phyloP scores from a whole-genome alignment of 2,113 vertebrate species.

The Puntigrus tetrazona region DNA sequence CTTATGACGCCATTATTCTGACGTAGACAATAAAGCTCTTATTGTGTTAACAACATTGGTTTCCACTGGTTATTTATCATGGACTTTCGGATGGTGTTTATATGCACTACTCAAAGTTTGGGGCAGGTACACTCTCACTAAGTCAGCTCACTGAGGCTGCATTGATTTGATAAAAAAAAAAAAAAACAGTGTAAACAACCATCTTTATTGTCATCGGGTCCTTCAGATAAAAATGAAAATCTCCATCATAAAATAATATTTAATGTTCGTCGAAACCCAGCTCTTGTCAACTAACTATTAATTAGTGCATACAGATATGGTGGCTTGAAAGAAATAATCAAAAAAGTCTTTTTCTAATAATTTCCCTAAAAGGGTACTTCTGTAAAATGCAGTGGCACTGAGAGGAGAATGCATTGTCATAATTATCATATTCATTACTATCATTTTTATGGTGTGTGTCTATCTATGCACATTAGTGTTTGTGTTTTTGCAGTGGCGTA shows the following conservation, averaged over 20 bases:
- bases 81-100: background rate
- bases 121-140: too few relatives aligned
- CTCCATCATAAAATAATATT: background rate
- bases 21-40: conserved; percentile 39
- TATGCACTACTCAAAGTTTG: background rate
- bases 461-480: background rate
- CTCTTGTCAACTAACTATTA: background rate
- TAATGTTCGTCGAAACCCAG: background rate
- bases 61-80: conserved; percentile 2
- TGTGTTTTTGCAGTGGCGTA: background rate
- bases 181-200: background rate
- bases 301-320: background rate
- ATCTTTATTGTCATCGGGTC: background rate
- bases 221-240: background rate
- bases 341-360: too few relatives aligned
- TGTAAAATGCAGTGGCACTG: background rate
- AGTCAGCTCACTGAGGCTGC: background rate
- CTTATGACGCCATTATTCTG: conserved; percentile 63
- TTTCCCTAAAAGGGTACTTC: background rate
- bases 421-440: conserved; percentile 44
- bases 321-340: background rate
- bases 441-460: conserved; percentile 49
- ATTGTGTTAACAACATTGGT: conserved; percentile 26
- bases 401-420: background rate
- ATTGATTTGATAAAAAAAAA: background rate